phyloP scores from a whole-genome alignment of 2,113 vertebrate species.

The Daubentonia madagascariensis region DNA sequence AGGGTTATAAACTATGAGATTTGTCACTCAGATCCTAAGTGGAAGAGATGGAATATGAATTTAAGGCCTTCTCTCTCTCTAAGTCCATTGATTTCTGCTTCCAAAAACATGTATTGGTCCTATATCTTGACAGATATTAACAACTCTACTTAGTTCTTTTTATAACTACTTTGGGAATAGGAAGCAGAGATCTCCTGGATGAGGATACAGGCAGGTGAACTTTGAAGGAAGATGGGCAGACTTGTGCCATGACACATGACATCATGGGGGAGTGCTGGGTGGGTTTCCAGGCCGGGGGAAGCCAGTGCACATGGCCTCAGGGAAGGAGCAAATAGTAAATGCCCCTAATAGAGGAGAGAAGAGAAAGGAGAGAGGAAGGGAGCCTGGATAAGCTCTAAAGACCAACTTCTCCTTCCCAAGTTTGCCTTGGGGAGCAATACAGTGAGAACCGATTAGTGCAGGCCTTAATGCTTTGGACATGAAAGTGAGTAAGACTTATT shows the following conservation, averaged over 20 bases:
- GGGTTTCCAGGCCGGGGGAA: background rate
- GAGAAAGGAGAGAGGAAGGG: background rate
- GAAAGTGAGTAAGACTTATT: slow-evolving; percentile 69
- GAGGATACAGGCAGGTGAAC: background rate
- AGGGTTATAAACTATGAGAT: background rate
- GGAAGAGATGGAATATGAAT: background rate
- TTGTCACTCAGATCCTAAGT: background rate
- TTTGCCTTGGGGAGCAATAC: slow-evolving; percentile 67
- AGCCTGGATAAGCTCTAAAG: slow-evolving; percentile 63
- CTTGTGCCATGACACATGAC: too few species aligned
- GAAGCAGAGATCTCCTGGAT: background rate
- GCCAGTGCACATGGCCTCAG: background rate
- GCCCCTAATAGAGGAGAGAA: slow-evolving; percentile 20
- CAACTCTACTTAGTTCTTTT: background rate
- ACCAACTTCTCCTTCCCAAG: slow-evolving; percentile 57
- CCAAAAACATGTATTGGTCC: background rate
- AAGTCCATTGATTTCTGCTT: background rate
- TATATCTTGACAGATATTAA: background rate
- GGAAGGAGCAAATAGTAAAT: background rate
- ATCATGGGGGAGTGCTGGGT: rapidly evolving
- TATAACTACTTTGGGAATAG: background rate
- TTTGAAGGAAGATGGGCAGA: background rate
- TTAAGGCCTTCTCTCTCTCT: background rate
- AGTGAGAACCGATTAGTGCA: slow-evolving; percentile 43
- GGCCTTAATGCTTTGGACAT: slow-evolving; percentile 42